phyloP scores from a whole-genome alignment of 2,888 invertebrate genomes.

The Dichetophora obliterata region DNA sequence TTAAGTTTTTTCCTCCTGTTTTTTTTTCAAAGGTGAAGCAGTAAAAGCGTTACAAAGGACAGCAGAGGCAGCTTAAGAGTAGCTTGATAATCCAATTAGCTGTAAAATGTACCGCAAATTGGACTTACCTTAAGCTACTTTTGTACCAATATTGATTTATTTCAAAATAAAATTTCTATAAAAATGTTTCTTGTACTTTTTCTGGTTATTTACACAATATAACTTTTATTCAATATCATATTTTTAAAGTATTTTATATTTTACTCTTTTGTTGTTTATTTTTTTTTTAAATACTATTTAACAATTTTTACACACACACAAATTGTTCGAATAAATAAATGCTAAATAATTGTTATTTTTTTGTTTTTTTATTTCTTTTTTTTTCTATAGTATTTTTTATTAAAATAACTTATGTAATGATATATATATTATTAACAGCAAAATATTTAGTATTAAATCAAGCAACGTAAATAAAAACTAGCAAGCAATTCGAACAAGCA shows the following conservation, averaged over 20 bases:
- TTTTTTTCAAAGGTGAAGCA: neutral
- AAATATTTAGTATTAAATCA: neutral
- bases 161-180: too few species aligned
- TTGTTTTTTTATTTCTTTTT: neutral
- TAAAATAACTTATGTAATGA: neutral
- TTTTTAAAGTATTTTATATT: too few species aligned
- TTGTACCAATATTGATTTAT: too few species aligned
- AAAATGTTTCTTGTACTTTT: too few species aligned
- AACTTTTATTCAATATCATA: too few species aligned
- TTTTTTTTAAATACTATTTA: slow-evolving; percentile 11
- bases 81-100: slow-evolving; percentile 6
- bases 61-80: neutral
- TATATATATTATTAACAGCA: neutral
- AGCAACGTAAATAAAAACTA: neutral
- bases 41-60: neutral
- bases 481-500: neutral
- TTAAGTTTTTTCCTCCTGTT: too few species aligned
- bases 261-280: neutral
- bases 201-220: too few species aligned
- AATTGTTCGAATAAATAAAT: neutral
- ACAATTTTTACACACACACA: slow-evolving; percentile 16
- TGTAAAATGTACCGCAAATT: slow-evolving; percentile 11
- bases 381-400: neutral
- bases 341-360: neutral
- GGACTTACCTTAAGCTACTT: neutral